Percentiles rank a stretch among this genome's conserved stretches.
Evolutionary conservation across 2,797 vertebrate genomes (phyloP).

Genomic region (Gorsachius magnificus): DNA sequence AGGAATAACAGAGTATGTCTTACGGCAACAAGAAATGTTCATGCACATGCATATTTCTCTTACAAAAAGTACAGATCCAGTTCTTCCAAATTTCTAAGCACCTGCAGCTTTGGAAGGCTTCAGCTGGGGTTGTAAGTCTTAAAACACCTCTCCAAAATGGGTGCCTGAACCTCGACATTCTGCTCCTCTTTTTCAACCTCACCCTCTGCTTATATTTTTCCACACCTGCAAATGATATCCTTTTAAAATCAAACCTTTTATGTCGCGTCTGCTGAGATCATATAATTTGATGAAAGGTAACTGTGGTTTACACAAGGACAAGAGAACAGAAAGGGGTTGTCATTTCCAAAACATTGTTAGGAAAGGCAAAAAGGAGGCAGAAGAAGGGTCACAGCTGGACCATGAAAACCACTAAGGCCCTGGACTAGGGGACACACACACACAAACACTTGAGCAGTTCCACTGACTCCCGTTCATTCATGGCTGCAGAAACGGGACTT

Average conservation of each 20-base stretch:
- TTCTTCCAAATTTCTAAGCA: background rate
- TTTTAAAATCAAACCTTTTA: slow-evolving; percentile 25
- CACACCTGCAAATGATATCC: background rate
- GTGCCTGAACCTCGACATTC: background rate
- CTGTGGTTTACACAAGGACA: background rate
- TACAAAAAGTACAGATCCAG: accelerated
- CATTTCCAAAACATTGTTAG: background rate
- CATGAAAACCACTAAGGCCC: background rate
- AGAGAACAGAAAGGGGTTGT: background rate
- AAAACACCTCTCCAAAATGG: background rate
- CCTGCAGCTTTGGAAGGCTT: background rate
- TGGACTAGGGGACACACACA: background rate
- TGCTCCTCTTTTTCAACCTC: background rate
- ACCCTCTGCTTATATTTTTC: background rate
- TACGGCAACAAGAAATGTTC: accelerated
- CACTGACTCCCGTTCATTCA: background rate
- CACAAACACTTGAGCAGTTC: background rate
- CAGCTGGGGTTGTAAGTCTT: background rate
- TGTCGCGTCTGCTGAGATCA: background rate
- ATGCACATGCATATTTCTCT: background rate
- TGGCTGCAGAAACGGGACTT: background rate
- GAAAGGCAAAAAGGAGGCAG: background rate
- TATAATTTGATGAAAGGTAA: background rate
- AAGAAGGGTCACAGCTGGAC: background rate
- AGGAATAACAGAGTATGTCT: background rate